phyloP scores from a whole-genome alignment of 2,888 invertebrate species.

The Apodemia hepburni region DNA sequence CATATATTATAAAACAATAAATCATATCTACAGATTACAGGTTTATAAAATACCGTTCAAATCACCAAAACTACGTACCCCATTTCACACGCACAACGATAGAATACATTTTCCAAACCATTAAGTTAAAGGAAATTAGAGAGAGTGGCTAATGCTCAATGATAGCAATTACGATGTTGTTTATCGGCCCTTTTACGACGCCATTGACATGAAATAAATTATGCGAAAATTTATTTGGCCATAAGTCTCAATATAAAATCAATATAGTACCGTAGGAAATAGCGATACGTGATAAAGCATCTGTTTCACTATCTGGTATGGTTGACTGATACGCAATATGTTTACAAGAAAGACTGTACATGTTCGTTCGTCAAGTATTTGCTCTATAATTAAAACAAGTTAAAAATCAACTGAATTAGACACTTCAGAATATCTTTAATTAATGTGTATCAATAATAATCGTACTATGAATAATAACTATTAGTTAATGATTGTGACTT shows the following conservation, averaged over 20 bases:
- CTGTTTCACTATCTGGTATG: neutral
- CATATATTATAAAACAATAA: neutral
- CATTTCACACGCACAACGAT: slow-evolving; percentile 11
- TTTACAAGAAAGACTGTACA: too few species aligned
- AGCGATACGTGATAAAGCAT: neutral
- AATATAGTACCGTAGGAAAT: neutral
- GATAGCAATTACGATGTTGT: slow-evolving; percentile 50
- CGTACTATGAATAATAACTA: too few species aligned
- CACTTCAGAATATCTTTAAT: too few species aligned
- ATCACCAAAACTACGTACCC: neutral
- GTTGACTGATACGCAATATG: too few species aligned
- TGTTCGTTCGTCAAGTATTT: too few species aligned
- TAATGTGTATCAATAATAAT: too few species aligned
- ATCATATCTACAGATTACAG: neutral
- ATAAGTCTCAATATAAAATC: slow-evolving; percentile 15
- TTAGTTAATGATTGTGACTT: too few species aligned
- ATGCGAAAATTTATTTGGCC: slow-evolving; percentile 34
- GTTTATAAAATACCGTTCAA: neutral
- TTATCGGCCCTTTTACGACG: slow-evolving; percentile 41
- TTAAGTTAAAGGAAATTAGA: slow-evolving; percentile 53
- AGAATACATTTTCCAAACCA: slow-evolving; percentile 58
- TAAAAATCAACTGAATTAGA: too few species aligned
- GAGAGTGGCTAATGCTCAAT: slow-evolving; percentile 48
- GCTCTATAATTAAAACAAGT: too few species aligned
- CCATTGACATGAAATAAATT: slow-evolving; percentile 36